Conservation (phyloP, 2,797 vertebrate species). For the Enteromius unitaeniatus region DNA sequence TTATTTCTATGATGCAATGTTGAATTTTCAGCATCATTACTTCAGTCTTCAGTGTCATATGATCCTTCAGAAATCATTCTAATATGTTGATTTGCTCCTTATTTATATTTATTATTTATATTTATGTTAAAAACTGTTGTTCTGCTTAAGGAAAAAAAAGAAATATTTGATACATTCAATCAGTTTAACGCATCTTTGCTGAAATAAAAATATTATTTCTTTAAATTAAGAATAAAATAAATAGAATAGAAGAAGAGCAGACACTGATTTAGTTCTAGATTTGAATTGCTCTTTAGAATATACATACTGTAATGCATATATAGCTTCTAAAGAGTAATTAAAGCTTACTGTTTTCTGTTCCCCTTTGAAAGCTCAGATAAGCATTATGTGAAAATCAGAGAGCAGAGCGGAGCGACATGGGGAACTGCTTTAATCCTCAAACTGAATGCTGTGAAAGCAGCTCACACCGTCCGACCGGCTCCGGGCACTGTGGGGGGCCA, state of each 20-base stretch:
- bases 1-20: neutral
- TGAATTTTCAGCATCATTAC: neutral
- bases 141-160: neutral
- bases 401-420: neutral
- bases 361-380: constrained; percentile 28
- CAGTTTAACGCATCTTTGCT: neutral
- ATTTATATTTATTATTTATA: neutral
- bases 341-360: constrained; percentile 11
- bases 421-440: constrained; percentile 42
- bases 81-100: neutral
- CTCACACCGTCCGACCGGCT: constrained; percentile 2
- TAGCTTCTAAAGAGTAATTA: no score
- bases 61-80: neutral
- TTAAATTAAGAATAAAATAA: no score
- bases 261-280: no score
- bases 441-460: constrained; percentile 30
- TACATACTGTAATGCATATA: no score
- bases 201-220: neutral
- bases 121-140: neutral
- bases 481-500: neutral
- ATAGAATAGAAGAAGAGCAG: no score
- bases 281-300: no score
- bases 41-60: neutral
- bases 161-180: no score
- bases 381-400: constrained; percentile 27